Evolutionary conservation across 2,797 vertebrate genomes (phyloP).

Genomic region (Eulemur albifrons): DNA sequence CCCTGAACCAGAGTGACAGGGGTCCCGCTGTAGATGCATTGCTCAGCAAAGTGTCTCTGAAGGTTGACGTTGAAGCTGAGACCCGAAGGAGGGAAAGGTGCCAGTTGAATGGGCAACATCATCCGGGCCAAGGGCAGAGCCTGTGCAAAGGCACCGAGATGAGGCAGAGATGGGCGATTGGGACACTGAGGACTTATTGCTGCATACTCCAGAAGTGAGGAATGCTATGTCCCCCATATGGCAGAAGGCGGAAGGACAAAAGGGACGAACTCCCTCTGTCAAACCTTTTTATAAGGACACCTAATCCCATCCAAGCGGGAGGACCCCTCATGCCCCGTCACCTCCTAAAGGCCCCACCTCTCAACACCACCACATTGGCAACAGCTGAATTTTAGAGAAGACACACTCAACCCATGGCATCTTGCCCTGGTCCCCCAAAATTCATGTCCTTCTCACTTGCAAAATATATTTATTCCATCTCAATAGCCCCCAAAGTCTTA

Average conservation of each 20-base stretch:
- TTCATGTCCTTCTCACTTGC: not conserved
- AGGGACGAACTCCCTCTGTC: too few species aligned
- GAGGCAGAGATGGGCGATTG: not conserved
- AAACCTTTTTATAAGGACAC: not conserved
- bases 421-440: not conserved
- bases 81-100: not conserved
- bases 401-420: not conserved
- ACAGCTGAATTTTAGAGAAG: not conserved
- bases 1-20: not conserved
- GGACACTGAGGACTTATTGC: not conserved
- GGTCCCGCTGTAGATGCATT: too few species aligned
- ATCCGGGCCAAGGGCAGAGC: not conserved
- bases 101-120: not conserved
- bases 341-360: not conserved
- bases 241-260: not conserved
- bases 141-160: not conserved
- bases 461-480: not conserved
- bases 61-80: not conserved
- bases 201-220: not conserved
- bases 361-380: not conserved
- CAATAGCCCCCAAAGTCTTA: not conserved
- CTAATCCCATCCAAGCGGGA: not conserved
- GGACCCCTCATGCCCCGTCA: not conserved
- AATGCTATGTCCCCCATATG: not conserved
- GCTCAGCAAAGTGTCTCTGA: not conserved